These are phyloP conservation scores for Eufriesea mexicana DNA, from an alignment of 1,140 invertebrate genomes.

Conservation along the genomic window DNA sequence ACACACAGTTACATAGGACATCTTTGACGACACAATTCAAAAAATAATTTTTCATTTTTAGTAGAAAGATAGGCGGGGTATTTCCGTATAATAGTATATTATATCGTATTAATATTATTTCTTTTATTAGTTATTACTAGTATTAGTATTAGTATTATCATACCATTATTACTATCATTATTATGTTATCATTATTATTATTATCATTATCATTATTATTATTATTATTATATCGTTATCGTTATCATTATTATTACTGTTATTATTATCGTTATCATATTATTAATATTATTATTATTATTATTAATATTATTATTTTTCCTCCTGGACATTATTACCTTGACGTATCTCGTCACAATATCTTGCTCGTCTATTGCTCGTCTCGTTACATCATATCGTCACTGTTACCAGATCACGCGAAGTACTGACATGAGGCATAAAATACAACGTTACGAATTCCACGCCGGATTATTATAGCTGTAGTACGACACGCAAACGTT, in stretches of 20 bases:
- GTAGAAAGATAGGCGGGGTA: slow-evolving; percentile 77
- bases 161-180: slow-evolving; percentile 63
- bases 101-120: slow-evolving; percentile 68
- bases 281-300: neutral
- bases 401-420: slow-evolving; percentile 26
- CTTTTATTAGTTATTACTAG: slow-evolving; percentile 64
- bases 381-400: slow-evolving; percentile 44
- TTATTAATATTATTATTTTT: slow-evolving; percentile 38
- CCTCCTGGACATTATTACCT: slow-evolving; percentile 59
- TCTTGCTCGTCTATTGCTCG: slow-evolving; percentile 40
- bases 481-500: slow-evolving; percentile 9
- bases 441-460: slow-evolving; percentile 25
- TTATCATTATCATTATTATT: neutral
- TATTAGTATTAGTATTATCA: slow-evolving; percentile 50
- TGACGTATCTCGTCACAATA: slow-evolving; percentile 44
- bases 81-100: slow-evolving; percentile 69
- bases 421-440: slow-evolving; percentile 23
- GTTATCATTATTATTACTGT: neutral
- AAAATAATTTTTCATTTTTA: slow-evolving; percentile 78
- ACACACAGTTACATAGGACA: slow-evolving; percentile 69
- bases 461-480: slow-evolving; percentile 29
- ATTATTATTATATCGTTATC: neutral
- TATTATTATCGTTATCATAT: neutral
- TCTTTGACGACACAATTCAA: slow-evolving; percentile 75
- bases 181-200: slow-evolving; percentile 50